These are phyloP conservation scores for Chironomus striatipennis DNA, from an alignment of 1,140 invertebrate genomes.

Conservation along the genomic window DNA sequence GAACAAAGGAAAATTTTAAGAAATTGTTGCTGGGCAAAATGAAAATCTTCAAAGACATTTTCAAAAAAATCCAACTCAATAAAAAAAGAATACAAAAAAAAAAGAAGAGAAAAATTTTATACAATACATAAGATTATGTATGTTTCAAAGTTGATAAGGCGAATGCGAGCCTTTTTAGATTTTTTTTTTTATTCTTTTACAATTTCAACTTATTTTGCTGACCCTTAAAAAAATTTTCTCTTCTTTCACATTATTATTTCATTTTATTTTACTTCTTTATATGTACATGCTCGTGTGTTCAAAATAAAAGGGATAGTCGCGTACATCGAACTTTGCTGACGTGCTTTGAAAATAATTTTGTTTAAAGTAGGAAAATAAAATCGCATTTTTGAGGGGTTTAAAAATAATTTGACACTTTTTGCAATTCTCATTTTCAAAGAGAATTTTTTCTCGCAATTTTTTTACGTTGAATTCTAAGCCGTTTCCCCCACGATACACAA, in stretches of 20 bases:
- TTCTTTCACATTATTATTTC: neutral
- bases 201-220: constrained; percentile 11
- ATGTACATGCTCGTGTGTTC: neutral
- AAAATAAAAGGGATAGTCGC: constrained; percentile 8
- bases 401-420: constrained; percentile 10
- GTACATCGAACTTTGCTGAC: constrained; percentile 1
- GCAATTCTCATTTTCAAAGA: neutral
- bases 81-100: too few species aligned
- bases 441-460: neutral
- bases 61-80: too few species aligned
- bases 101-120: too few species aligned
- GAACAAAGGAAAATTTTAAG: too few species aligned
- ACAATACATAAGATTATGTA: neutral
- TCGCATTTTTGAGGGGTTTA: neutral
- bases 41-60: too few species aligned
- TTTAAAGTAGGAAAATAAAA: neutral
- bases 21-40: too few species aligned
- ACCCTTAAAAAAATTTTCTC: constrained; percentile 5
- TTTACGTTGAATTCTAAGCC: neutral
- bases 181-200: neutral
- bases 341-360: neutral
- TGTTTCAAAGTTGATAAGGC: constrained; percentile 15
- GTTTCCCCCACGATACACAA: neutral
- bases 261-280: too few species aligned
- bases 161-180: neutral